phyloP scores from a whole-genome alignment of 23 tunicate genomes.

The Diplosoma virens region DNA sequence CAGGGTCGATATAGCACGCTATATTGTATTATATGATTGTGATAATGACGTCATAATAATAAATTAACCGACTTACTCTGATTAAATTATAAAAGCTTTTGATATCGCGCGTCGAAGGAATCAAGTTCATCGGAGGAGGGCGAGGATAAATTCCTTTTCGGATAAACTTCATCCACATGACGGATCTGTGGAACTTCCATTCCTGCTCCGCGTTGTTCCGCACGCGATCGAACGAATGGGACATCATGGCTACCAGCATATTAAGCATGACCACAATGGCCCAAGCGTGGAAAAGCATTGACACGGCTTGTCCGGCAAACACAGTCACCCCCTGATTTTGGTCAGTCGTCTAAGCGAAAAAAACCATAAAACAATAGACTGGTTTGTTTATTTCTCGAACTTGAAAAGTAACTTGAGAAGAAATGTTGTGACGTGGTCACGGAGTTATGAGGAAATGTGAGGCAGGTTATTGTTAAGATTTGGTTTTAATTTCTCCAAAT shows the following conservation, averaged over 20 bases:
- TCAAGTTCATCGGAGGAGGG: constrained; percentile 67
- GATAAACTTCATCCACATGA: constrained; percentile 72
- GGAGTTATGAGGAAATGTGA: no score
- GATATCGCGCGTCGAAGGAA: constrained; percentile 48
- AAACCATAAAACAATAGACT: no score
- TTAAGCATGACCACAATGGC: constrained; percentile 71
- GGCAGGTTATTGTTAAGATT: no score
- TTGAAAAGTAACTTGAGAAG: no score
- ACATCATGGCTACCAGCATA: constrained; percentile 76
- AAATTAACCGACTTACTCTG: neutral
- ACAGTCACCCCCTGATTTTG: constrained; percentile 31
- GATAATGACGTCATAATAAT: no score
- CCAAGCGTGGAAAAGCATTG: constrained; percentile 66
- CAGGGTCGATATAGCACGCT: no score
- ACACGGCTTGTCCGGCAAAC: constrained; percentile 33
- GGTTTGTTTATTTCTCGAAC: no score
- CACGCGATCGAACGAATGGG: constrained; percentile 75
- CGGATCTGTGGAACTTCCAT: constrained; percentile 71
- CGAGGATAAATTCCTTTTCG: constrained; percentile 57
- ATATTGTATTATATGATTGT: no score
- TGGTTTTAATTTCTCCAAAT: no score
- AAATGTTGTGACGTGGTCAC: no score
- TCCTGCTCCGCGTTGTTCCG: constrained; percentile 71
- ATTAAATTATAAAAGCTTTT: constrained; percentile 17
- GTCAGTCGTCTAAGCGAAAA: no score